Evolutionary conservation across 1,140 invertebrate species (phyloP), one percentile per base, ranked within the genome.

Genomic region (Thalassaphorura encarpata): DNA sequence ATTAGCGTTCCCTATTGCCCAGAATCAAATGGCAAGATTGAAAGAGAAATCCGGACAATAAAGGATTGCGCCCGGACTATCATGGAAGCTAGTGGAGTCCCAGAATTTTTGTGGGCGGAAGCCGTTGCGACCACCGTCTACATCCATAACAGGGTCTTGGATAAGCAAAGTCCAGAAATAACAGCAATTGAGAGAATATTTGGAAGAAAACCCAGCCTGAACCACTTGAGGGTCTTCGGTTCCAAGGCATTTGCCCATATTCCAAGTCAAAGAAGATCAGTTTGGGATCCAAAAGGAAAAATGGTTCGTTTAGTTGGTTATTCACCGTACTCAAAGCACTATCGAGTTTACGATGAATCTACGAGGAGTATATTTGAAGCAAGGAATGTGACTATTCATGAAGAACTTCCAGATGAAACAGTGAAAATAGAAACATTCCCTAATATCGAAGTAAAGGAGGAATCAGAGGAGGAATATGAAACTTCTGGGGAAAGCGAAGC

Each of bases 1-100:
- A 70, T 68, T 40, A 74, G 71, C 4, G 67, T 73, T 42, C 68
- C 71, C 39, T 67, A 71, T 52, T 75, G 72, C 15, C 74, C 75
- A 49, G 70, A 78, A 56, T 64, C 70, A 66, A 78, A 78, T 71
- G 71, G 72, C 62, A 69, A 75, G 2, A 63, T 74, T 19, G 75
- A 78, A 59, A 61, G 74, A 31, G 71, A 73, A 65, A 71, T 70
- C 53, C 33, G 67, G 16, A 67, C 65, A 0, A 6, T 69, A 2
- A 43, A 61, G 11, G 68, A 70, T 27, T 41, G 36, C 19, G 64
- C 66, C 3, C 31, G 64, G 18, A 39, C 60, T 27, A 63, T 69
- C 56, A 24, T 71, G 15, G 13, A 26, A 21, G 58, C 67, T 8
- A 58, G 67, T 16, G 50, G 69, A 45, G 48, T 76, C 18, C 63